phyloP scores from a whole-genome alignment of 2,797 vertebrate genomes.

The Liparis tanakae region DNA sequence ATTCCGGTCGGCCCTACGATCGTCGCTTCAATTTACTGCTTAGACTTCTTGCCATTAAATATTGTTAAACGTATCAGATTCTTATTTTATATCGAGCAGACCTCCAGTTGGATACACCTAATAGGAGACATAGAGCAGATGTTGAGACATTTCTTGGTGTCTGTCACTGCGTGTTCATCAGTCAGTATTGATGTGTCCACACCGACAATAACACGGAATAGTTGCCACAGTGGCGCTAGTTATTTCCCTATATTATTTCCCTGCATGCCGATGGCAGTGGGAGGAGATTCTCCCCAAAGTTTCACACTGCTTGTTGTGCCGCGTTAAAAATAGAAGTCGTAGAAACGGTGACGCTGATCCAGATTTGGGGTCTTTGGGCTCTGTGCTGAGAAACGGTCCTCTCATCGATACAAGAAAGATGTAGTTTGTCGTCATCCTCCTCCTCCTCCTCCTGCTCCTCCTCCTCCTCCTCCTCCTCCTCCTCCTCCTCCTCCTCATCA shows the following conservation, averaged over 20 bases:
- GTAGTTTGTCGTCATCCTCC: constrained; percentile 16
- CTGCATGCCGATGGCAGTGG: constrained; percentile 29
- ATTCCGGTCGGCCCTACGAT: too few relatives aligned
- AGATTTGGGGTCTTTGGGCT: constrained; percentile 40
- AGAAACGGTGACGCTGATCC: constrained; percentile 63
- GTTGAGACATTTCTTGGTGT: constrained; percentile 45
- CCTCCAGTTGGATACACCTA: too few relatives aligned
- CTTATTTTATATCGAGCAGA: too few relatives aligned
- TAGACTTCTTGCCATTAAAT: too few relatives aligned
- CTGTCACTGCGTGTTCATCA: constrained; percentile 56
- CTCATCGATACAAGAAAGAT: constrained; percentile 11
- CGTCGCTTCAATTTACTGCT: too few relatives aligned
- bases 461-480: too few relatives aligned
- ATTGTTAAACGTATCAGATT: too few relatives aligned
- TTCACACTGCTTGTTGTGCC: constrained; percentile 31
- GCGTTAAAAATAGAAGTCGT: constrained; percentile 63
- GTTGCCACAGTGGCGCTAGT: constrained; percentile 19
- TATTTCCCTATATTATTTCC: constrained; percentile 11
- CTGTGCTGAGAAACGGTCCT: constrained; percentile 32
- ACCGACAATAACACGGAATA: constrained; percentile 59
- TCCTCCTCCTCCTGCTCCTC: too few relatives aligned
- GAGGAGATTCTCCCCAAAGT: constrained; percentile 38
- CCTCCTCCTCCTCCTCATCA: too few relatives aligned
- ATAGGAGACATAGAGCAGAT: constrained; percentile 1
- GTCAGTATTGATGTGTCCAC: constrained; percentile 45